phyloP scores from a whole-genome alignment of 2,888 invertebrate genomes.

The Notodonta ziczac region DNA sequence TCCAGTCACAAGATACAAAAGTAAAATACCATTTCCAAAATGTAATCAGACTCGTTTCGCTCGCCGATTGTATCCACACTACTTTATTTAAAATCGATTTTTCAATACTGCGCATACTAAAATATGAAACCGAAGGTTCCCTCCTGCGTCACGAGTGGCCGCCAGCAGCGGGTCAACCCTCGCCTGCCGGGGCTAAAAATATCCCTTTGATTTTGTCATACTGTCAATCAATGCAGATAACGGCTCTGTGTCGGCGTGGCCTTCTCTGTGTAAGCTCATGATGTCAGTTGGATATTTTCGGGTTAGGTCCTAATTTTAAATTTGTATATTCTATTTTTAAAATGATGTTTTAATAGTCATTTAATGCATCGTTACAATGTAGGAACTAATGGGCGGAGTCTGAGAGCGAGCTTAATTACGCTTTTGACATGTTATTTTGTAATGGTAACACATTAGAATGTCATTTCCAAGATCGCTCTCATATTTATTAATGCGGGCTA shows the following conservation, averaged over 20 bases:
- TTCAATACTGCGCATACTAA: slow-evolving; percentile 22
- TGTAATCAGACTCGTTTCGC: too few species aligned
- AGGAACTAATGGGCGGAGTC: too few species aligned
- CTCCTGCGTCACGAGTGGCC: slow-evolving; percentile 53
- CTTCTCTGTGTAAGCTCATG: slow-evolving; percentile 6
- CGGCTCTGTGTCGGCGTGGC: slow-evolving; percentile 9
- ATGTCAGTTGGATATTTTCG: slow-evolving; percentile 1
- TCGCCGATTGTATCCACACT: neutral
- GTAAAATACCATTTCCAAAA: too few species aligned
- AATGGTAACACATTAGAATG: too few species aligned
- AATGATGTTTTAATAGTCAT: too few species aligned
- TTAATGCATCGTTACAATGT: too few species aligned
- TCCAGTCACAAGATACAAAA: too few species aligned
- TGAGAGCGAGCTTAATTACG: too few species aligned
- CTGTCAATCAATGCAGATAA: slow-evolving; percentile 42
- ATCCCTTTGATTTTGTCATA: slow-evolving; percentile 41
- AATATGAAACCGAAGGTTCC: slow-evolving; percentile 51
- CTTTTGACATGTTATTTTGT: too few species aligned
- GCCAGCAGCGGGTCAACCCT: slow-evolving; percentile 48
- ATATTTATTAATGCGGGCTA: too few species aligned
- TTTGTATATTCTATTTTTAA: too few species aligned
- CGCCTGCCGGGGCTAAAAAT: slow-evolving; percentile 45
- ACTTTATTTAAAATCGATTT: neutral
- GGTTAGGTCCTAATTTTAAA: neutral
- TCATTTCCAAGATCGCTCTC: too few species aligned